Percentiles rank a stretch among this genome's conserved stretches.
phyloP scores from a whole-genome alignment of 2,797 vertebrate species.

The Furcifer pardalis region DNA sequence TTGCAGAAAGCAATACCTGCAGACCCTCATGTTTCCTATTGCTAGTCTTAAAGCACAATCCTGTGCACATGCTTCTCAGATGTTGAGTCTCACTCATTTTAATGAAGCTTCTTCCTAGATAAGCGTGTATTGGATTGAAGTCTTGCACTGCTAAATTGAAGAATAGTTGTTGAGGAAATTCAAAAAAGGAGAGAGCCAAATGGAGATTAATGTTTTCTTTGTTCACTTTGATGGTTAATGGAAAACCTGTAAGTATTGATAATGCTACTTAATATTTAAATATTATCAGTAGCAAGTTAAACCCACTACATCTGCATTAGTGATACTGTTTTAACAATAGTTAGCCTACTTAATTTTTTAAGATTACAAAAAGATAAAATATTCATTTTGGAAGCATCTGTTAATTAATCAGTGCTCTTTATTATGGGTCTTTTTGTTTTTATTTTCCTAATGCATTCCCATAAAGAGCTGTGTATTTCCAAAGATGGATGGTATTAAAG shows the following conservation, averaged over 20 bases:
- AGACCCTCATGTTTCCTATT: neutral
- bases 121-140: too few species aligned
- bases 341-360: slow-evolving; percentile 35
- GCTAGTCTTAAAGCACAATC: neutral
- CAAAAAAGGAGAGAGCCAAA: neutral
- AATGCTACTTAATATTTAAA: neutral
- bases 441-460: slow-evolving; percentile 37
- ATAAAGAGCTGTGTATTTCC: neutral
- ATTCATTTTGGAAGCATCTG: too few species aligned
- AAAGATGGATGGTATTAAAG: neutral
- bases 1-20: neutral
- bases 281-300: accelerated
- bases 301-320: accelerated
- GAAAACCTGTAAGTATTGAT: accelerated
- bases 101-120: too few species aligned
- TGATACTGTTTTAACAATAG: slow-evolving; percentile 16
- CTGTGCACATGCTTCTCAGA: too few species aligned
- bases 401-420: neutral
- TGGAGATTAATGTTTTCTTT: neutral
- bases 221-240: neutral
- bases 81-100: too few species aligned
- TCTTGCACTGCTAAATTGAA: neutral
- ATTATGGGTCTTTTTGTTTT: slow-evolving; percentile 24
- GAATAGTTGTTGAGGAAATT: neutral
- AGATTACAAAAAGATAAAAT: too few species aligned